Conservation (phyloP, 2,797 vertebrate species). For the Trichosurus vulpecula region DNA sequence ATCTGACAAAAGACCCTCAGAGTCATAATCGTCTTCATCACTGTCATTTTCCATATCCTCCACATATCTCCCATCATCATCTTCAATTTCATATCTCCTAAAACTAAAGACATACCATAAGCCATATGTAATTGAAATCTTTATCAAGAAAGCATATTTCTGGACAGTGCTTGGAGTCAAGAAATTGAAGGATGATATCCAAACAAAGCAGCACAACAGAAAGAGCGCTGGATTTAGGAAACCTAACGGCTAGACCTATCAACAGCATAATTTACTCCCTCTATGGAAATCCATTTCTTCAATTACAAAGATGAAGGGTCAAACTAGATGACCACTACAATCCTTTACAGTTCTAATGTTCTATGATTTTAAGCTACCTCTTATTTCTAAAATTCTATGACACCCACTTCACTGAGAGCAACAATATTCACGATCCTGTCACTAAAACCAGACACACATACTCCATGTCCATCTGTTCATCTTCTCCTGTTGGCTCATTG, state of each 20-base stretch:
- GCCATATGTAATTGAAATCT: background rate
- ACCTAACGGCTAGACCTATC: conserved; percentile 12
- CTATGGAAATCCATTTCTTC: conserved; percentile 20
- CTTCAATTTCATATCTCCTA: conserved; percentile 79
- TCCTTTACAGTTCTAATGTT: background rate
- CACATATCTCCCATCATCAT: conserved; percentile 92
- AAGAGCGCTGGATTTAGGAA: conserved; percentile 7
- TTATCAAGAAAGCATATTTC: background rate
- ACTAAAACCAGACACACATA: conserved; percentile 76
- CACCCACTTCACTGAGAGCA: background rate
- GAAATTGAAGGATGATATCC: background rate
- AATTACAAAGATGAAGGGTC: background rate
- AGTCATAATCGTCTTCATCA: conserved; percentile 81
- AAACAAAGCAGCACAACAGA: background rate
- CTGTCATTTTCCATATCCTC: conserved; percentile 79
- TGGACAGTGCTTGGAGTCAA: background rate
- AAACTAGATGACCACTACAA: background rate
- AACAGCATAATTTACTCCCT: background rate
- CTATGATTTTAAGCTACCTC: background rate
- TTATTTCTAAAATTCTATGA: background rate
- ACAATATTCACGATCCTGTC: background rate
- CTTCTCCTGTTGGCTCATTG: conserved; percentile 80
- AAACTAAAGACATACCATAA: conserved; percentile 12
- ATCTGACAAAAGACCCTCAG: conserved; percentile 86
- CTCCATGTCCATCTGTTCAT: conserved; percentile 52